Conservation (phyloP, 2,888 invertebrate species). For the Gonocerus acuteangulatus region DNA sequence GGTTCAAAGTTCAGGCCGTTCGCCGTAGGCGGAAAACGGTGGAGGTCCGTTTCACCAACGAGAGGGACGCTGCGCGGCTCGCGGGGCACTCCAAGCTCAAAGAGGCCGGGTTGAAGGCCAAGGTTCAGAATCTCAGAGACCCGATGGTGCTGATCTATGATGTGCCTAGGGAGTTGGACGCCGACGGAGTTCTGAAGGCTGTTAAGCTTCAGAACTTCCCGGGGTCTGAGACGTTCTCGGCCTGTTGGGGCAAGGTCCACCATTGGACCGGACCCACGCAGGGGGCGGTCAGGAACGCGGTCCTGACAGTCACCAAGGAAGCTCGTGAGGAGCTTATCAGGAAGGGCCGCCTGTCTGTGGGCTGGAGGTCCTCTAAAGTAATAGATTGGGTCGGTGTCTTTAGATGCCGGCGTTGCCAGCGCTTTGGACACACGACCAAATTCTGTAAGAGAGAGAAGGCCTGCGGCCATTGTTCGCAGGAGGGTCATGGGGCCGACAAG, state of each 20-base stretch:
- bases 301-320: background rate
- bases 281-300: background rate
- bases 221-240: background rate
- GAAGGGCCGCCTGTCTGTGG: conserved; percentile 26
- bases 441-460: background rate
- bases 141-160: background rate
- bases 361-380: conserved; percentile 10
- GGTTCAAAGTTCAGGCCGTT: background rate
- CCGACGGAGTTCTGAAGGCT: background rate
- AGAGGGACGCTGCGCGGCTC: background rate
- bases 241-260: background rate
- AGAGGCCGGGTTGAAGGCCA: background rate
- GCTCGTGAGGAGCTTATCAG: background rate
- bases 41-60: background rate
- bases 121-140: background rate
- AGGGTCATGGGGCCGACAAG: background rate
- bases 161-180: background rate
- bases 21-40: background rate
- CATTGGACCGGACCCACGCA: background rate
- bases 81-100: background rate
- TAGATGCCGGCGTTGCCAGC: background rate
- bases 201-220: background rate
- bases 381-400: background rate
- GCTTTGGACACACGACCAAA: background rate
- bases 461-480: background rate